Evolutionary conservation across 2,113 vertebrate genomes (phyloP).

Genomic region (Tricholaema leucomelas): DNA sequence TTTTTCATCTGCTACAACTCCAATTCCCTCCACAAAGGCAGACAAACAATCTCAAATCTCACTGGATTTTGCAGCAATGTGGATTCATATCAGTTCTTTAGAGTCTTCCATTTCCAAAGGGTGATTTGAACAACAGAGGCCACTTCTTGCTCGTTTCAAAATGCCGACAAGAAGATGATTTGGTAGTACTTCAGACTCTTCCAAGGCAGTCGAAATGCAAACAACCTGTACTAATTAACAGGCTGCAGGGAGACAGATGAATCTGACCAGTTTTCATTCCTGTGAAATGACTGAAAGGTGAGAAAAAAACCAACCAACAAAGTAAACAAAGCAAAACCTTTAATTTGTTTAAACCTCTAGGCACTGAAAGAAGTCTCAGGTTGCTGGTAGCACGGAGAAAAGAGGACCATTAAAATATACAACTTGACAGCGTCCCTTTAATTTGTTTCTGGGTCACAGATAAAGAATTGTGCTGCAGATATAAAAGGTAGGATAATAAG

Average conservation of each 20-base stretch:
- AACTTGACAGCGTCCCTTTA: conserved; percentile 27
- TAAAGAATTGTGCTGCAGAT: conserved; percentile 17
- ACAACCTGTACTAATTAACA: neutral
- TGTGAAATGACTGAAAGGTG: neutral
- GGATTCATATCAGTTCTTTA: neutral
- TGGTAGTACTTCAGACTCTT: neutral
- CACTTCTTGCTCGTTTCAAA: neutral
- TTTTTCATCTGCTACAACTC: neutral
- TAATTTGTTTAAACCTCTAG: conserved; percentile 26
- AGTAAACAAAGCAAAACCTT: conserved; percentile 35
- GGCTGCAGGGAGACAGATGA: neutral
- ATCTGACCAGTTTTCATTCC: neutral
- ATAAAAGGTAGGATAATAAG: conserved; percentile 19
- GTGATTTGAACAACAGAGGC: neutral
- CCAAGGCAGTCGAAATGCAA: neutral
- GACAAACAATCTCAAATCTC: neutral
- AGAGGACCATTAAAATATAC: conserved; percentile 21
- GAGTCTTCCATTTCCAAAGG: neutral
- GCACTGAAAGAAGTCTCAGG: neutral
- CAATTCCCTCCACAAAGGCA: neutral
- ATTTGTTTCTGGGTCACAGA: conserved; percentile 51
- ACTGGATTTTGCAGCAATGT: neutral
- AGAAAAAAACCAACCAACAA: neutral
- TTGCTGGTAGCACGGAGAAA: neutral
- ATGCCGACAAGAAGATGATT: neutral